Base-by-base conservation (phyloP, 2,888 invertebrate genomes). In the Pristionchus arcanus region DNA sequence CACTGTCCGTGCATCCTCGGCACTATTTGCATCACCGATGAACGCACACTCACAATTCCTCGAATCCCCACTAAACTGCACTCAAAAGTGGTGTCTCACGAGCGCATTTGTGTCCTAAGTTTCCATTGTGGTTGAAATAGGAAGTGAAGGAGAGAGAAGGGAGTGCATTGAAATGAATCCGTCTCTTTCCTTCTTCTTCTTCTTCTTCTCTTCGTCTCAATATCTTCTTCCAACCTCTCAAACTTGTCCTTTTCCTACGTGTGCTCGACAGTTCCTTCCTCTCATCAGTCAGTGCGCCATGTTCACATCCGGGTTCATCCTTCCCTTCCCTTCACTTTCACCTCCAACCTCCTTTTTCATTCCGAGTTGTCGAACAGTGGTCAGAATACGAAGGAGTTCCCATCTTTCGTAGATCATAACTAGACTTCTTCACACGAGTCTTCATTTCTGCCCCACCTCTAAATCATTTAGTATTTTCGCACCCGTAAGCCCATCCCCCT, bases 401-500 rank as follows among this genome's bases (percentile, higher is more conserved):
- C n/a, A 63, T 55, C 15, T 55, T 55, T 25, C 63, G 63, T 63
- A 63, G 63, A 63, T 63, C 63, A 63, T n/a, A 16, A 63, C n/a
- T n/a, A 63, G 74, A 19, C 74, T 74, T 37, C 74, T 68, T 74
- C 74, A 19, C 74, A 34, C 74, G 31, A 37, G 74, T 71, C 74
- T 34, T 74, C 74, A 31, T 37, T 37, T 37, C n/a, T 37, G 63
- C n/a, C 5, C n/a, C 3, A 31, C 68, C 74, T 74, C 74, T 74
- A 37, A 74, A 74, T 74, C 74, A 74, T 74, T 74, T 19, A 74
- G 37, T 74, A 74, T 74, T 34, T 74, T 74, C 74, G 9, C 74
- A 37, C 74, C 21, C 74, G 74, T 28, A 74, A 42, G 74, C 74
- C 74, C 74, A 74, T 74, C 74, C 74, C 21, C 37, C 74, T 16